Base-by-base conservation (phyloP, 2,113 vertebrate species). In the Mystacornis crossleyi region DNA sequence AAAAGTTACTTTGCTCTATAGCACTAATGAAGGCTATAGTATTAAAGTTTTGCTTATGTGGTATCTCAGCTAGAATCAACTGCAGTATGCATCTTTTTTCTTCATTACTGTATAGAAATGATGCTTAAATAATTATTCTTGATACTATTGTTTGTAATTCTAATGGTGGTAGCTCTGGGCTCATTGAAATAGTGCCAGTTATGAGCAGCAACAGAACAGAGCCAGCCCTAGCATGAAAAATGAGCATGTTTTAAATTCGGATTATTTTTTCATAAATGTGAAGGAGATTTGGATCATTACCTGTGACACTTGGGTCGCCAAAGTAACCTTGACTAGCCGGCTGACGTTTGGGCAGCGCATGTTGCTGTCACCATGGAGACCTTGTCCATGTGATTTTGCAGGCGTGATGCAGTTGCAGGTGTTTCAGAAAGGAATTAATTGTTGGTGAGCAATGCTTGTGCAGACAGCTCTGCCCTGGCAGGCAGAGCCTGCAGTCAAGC, bases 311-410 rank as follows among this genome's bases (percentile, higher is more conserved):
- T 50, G 50, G 45, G 96, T 91, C 96, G 71, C 95, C 94, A 81
- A 33, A 90, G 92, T 93, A 96, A 97, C 94, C 70, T 62, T 47
- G 92, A 25, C 58, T 91, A 78, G 86, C 83, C 85, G 65, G 95
- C 88, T 83, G 78, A 72, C 73, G 57, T 80, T 89, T 80, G 81
- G 70, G 21, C 18, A 64, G 57, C 24, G 4, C 87, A 5, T 86
- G 94, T 66, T 88, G 58, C 83, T 14, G 26, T 94, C 93, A 54
- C 94, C 95, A 97, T 85, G 74, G 91, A 94, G 83, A 97, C 45
- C n/a, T 47, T 45, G 64, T 34, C 93, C 77, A 20, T 86, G 94
- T 89, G 93, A 96, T 79, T 84, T 61, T 86, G 73, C 88, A 93
- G 85, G 91, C 73, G 24, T 55, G 86, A 95, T 90, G 96, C 94